phyloP scores from a whole-genome alignment of 2,797 vertebrate species.

The Echeneis naucrates region DNA sequence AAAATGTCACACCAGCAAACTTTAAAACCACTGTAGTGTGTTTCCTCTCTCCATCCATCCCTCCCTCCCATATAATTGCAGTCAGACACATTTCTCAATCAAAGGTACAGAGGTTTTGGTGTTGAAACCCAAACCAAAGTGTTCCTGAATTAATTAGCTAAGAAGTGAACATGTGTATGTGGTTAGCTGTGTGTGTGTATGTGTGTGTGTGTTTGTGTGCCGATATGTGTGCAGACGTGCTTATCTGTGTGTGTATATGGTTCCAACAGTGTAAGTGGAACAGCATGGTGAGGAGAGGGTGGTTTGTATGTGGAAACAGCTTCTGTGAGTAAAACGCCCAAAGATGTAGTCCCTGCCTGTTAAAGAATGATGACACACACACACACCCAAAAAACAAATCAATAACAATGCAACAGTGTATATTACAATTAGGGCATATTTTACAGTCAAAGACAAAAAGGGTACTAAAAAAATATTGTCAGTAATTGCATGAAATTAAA shows the following conservation, averaged over 20 bases:
- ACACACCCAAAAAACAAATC: conserved; percentile 4
- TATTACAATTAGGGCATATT: background rate
- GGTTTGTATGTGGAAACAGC: conserved; percentile 79
- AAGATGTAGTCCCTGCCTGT: conserved; percentile 37
- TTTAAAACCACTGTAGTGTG: conserved; percentile 74
- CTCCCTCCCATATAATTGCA: conserved; percentile 81
- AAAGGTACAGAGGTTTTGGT: conserved; percentile 79
- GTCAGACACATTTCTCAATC: conserved; percentile 86
- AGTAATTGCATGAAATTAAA: background rate
- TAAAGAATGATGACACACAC: conserved; percentile 33
- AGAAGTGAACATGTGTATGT: conserved; percentile 87
- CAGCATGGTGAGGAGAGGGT: conserved; percentile 77
- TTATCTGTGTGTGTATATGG: conserved; percentile 75
- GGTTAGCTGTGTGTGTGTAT: conserved; percentile 72
- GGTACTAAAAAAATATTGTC: background rate
- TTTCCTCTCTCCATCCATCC: conserved; percentile 64
- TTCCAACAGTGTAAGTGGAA: conserved; percentile 84
- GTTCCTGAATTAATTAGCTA: conserved; percentile 89
- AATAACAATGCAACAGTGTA: background rate
- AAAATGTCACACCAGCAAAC: conserved; percentile 78
- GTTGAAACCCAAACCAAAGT: conserved; percentile 85
- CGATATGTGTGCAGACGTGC: conserved; percentile 57
- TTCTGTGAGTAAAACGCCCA: conserved; percentile 80
- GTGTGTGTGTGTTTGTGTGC: conserved; percentile 18
- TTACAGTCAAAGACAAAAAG: background rate